phyloP scores from a whole-genome alignment of 2,113 vertebrate species.

The Chionodraco myersi region DNA sequence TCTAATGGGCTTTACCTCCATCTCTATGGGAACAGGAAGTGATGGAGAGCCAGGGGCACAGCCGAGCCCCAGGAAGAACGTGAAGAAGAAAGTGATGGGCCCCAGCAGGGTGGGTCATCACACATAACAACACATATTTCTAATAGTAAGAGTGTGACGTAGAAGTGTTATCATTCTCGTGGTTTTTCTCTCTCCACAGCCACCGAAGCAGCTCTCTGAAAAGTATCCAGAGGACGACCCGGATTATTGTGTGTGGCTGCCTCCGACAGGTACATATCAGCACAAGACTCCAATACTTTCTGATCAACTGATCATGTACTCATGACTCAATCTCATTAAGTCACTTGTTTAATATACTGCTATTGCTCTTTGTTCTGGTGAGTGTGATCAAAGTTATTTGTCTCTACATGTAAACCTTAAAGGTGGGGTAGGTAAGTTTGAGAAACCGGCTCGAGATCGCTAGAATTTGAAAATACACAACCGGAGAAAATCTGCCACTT shows the following conservation, averaged over 20 bases:
- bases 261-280: slow-evolving; percentile 89
- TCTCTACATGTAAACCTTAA: not conserved
- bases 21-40: slow-evolving; percentile 54
- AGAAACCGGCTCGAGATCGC: no score
- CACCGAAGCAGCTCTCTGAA: slow-evolving; percentile 80
- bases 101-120: slow-evolving; percentile 84
- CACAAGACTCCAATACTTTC: not conserved
- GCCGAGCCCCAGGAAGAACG: slow-evolving; percentile 77
- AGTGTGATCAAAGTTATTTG: not conserved
- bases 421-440: no score
- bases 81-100: slow-evolving; percentile 79
- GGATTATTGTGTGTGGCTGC: slow-evolving; percentile 96
- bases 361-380: not conserved
- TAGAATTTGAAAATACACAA: no score
- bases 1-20: not conserved
- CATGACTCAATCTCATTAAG: not conserved
- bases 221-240: slow-evolving; percentile 95
- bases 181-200: slow-evolving; percentile 72
- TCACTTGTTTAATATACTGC: not conserved
- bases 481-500: no score
- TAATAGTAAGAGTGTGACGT: no score
- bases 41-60: slow-evolving; percentile 28
- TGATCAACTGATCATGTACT: not conserved
- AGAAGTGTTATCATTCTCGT: not conserved
- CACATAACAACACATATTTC: not conserved